Evolutionary conservation across 2,888 invertebrate genomes (phyloP).

Genomic region (Hemaris fuciformis): DNA sequence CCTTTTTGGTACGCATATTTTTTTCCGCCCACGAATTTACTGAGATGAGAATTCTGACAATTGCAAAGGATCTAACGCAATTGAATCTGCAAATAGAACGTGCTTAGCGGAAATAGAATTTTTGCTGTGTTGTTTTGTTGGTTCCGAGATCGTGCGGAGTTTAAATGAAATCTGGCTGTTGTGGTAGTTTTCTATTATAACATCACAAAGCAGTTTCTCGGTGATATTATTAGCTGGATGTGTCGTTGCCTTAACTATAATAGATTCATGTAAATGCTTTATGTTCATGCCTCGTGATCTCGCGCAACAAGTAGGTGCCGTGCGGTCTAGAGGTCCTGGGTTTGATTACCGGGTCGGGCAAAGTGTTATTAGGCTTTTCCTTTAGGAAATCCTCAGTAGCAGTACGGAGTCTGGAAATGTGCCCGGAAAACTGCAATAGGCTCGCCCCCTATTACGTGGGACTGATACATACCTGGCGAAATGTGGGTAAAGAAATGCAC

Average conservation of each 20-base stretch:
- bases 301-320: too few species aligned
- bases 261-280: background rate
- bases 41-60: background rate
- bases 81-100: constrained; percentile 17
- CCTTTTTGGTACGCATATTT: too few species aligned
- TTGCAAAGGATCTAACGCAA: background rate
- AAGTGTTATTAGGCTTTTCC: too few species aligned
- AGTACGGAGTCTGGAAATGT: too few species aligned
- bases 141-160: background rate
- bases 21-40: background rate
- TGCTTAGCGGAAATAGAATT: constrained; percentile 13
- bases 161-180: background rate
- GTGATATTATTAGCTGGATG: background rate
- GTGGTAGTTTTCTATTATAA: background rate
- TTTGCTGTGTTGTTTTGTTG: background rate
- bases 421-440: too few species aligned
- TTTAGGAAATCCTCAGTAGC: too few species aligned
- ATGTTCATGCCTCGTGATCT: too few species aligned
- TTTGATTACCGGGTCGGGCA: too few species aligned
- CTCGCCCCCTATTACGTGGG: too few species aligned
- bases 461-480: too few species aligned
- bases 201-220: background rate
- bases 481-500: too few species aligned
- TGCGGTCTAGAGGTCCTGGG: too few species aligned
- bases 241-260: background rate